Evolutionary conservation across 1,140 invertebrate species (phyloP).

Genomic region (Solenopsis fugax): DNA sequence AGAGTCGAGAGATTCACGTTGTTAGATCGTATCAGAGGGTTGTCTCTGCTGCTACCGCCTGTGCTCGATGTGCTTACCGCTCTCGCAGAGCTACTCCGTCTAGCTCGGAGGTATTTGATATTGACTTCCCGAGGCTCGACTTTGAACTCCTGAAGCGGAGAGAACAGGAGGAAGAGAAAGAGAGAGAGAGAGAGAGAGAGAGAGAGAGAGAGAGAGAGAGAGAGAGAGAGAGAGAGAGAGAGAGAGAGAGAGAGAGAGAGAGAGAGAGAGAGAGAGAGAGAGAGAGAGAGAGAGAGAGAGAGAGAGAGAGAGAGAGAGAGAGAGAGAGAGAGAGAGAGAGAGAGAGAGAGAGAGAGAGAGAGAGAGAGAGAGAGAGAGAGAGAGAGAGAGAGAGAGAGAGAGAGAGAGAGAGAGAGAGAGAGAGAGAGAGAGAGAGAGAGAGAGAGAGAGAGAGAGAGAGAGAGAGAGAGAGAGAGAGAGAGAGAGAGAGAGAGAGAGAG

Average conservation of each 20-base stretch:
- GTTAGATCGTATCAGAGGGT: slow-evolving; percentile 75
- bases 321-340: slow-evolving; percentile 44
- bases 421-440: slow-evolving; percentile 41
- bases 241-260: slow-evolving; percentile 41
- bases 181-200: slow-evolving; percentile 25
- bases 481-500: slow-evolving; percentile 41
- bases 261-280: slow-evolving; percentile 43
- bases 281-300: slow-evolving; percentile 43
- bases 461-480: slow-evolving; percentile 48
- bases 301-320: slow-evolving; percentile 35
- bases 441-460: slow-evolving; percentile 37
- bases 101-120: slow-evolving; percentile 86
- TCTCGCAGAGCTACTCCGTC: slow-evolving; percentile 79
- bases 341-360: slow-evolving; percentile 50
- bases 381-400: slow-evolving; percentile 37
- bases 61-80: slow-evolving; percentile 72
- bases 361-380: slow-evolving; percentile 41
- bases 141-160: slow-evolving; percentile 83
- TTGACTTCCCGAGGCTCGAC: slow-evolving; percentile 85
- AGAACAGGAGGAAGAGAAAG: slow-evolving; percentile 55
- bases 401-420: slow-evolving; percentile 48
- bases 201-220: slow-evolving; percentile 39
- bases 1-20: slow-evolving; percentile 70
- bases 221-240: slow-evolving; percentile 42
- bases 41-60: slow-evolving; percentile 74